Base-by-base conservation (phyloP, 2,888 invertebrate species). In the Synergus umbraculus region DNA sequence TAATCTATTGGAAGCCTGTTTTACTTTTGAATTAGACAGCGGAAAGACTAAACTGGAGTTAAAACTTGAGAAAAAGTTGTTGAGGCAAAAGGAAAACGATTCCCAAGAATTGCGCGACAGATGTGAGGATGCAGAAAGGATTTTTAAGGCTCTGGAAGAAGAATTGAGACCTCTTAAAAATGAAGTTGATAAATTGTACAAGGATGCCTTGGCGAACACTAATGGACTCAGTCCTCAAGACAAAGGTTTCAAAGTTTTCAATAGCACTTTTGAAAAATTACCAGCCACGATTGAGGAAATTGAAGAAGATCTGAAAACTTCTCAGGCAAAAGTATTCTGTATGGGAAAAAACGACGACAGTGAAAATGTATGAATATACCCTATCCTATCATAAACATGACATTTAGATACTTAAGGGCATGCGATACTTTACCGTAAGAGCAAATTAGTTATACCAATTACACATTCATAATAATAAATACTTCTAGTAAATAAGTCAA, bases 291-390 rank as follows among this genome's bases (percentile, higher is more conserved):
- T 95, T 0, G 92, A 92, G 0, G 92, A 93, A 0, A 88, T 97
- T 9, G 93, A 94, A 44, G 93, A 93, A 0, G 93, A 94, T 69
- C 93, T 94, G 79, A 93, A 93, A 49, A 94, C 95, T 63, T 89
- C 95, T 15, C 93, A 94, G 86, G 94, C 95, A 0, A 94, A 95
- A 87, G 94, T 96, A 18, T 95, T 95, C 64, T 96, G 95, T 86
- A 93, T 95, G 91, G 93, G 93, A 41, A 93, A 94, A 78, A 91
- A 93, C 43, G 94, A 94, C 0, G 93, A 94, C 69, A 94, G 94
- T 84, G 94, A 94, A 54, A 94, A 94, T 91, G 94, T 96, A 91
- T 87, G 85, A 63, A n/a, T 64, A 78, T 29, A 29, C 22, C 22
- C 22, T 29, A 29, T 29, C 22, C 22, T 29, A 29, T 29, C 22